Evolutionary conservation across 2,797 vertebrate genomes (phyloP).

Genomic region (Clarias fuscus): DNA sequence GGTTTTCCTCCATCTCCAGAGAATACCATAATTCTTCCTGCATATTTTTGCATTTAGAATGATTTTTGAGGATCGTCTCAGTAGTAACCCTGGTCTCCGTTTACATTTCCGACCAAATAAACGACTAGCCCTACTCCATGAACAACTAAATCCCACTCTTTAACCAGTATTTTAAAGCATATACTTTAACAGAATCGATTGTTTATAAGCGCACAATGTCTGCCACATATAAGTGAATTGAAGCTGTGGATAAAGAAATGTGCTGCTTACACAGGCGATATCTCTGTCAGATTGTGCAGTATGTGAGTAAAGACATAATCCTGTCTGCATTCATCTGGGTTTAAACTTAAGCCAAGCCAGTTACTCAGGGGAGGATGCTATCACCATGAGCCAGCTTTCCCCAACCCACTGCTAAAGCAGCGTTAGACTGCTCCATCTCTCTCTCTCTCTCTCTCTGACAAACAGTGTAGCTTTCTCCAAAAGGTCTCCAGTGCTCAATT

Average conservation of each 20-base stretch:
- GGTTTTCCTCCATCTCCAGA: background rate
- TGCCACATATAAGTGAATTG: background rate
- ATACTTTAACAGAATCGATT: background rate
- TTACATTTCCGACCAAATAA: background rate
- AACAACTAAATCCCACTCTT: background rate
- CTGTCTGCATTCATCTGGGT: constrained; percentile 4
- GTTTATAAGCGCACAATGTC: background rate
- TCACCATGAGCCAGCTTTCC: constrained; percentile 34
- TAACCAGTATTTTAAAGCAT: background rate
- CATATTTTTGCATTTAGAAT: background rate
- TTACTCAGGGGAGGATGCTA: constrained; percentile 7
- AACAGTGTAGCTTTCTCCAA: background rate
- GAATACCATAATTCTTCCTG: background rate
- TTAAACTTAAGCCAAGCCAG: constrained; percentile 22
- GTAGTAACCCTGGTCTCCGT: background rate
- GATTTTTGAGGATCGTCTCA: background rate
- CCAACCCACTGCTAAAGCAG: constrained; percentile 3
- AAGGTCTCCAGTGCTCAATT: constrained; percentile 46
- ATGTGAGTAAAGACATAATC: background rate
- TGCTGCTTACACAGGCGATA: background rate
- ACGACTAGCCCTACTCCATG: background rate
- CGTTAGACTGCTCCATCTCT: constrained; percentile 20
- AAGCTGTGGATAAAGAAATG: background rate
- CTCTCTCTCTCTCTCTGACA: constrained; percentile 16
- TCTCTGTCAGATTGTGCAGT: background rate